phyloP scores from a whole-genome alignment of 2,797 vertebrate genomes.

The Capromys pilorides region DNA sequence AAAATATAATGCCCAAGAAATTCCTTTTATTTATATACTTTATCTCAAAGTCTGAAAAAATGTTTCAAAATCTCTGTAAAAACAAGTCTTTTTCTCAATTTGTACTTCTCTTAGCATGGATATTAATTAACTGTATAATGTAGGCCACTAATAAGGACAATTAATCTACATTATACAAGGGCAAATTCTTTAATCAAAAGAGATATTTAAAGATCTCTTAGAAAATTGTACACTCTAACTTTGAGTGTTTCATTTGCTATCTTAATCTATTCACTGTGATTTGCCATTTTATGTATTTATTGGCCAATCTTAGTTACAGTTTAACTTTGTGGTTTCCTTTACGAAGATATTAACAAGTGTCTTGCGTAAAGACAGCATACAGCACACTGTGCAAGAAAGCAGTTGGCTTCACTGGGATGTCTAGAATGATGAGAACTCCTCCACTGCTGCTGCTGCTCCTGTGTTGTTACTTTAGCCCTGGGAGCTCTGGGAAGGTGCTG shows the following conservation, averaged over 20 bases:
- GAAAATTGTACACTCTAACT: not conserved
- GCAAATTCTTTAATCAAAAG: not conserved
- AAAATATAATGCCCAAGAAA: not conserved
- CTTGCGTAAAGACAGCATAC: not conserved
- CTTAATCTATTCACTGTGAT: not conserved
- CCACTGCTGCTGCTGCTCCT: not conserved
- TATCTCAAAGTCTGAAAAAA: not conserved
- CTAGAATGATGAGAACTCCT: not conserved
- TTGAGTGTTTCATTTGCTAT: not conserved
- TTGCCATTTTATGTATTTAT: not conserved
- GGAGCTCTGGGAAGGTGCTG: slow-evolving; percentile 81
- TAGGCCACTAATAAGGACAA: not conserved
- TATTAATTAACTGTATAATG: not conserved
- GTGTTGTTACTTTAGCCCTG: not conserved
- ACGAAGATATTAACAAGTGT: not conserved
- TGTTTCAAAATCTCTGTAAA: not conserved
- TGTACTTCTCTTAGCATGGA: not conserved
- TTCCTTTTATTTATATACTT: not conserved
- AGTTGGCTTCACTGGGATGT: not conserved
- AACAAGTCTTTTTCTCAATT: not conserved
- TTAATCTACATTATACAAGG: not conserved
- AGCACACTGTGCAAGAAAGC: not conserved
- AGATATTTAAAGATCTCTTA: not conserved
- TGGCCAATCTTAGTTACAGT: not conserved
- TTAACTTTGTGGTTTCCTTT: not conserved